These are phyloP conservation scores for Tipula confusa DNA, from an alignment of 2,888 invertebrate species.

Conservation along the genomic window DNA sequence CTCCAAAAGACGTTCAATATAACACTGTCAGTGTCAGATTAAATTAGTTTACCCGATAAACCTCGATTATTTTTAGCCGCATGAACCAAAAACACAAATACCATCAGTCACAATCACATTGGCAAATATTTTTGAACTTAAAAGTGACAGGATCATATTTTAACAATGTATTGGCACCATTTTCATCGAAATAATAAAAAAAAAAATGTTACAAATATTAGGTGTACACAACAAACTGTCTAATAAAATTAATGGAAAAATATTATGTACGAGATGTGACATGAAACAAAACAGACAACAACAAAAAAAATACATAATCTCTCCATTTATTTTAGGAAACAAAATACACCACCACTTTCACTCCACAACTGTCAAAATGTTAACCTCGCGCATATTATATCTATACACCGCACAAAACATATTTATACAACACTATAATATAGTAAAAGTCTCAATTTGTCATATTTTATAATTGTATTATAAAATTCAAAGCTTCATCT, in stretches of 20 bases:
- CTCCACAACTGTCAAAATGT: not conserved
- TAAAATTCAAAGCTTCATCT: not conserved
- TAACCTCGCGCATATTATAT: not conserved
- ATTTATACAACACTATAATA: not conserved
- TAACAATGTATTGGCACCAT: not conserved
- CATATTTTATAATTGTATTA: not conserved
- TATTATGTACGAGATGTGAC: not conserved
- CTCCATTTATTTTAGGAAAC: not conserved
- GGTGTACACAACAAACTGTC: not conserved
- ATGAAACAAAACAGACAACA: not conserved
- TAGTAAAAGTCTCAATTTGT: not conserved
- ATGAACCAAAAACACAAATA: not conserved
- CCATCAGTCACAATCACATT: not conserved
- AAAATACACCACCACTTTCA: not conserved
- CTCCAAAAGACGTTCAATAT: too few relatives aligned
- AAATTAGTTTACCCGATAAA: not conserved
- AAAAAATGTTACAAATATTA: not conserved
- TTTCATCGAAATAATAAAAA: too few relatives aligned
- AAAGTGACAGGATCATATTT: not conserved
- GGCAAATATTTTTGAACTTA: not conserved
- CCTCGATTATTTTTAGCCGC: too few relatives aligned
- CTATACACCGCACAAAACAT: not conserved
- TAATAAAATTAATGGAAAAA: constrained; percentile 5
- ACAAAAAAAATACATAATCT: not conserved
- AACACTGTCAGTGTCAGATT: not conserved